Evolutionary conservation across 2,113 vertebrate species (phyloP).

Genomic region (Osmerus eperlanus): DNA sequence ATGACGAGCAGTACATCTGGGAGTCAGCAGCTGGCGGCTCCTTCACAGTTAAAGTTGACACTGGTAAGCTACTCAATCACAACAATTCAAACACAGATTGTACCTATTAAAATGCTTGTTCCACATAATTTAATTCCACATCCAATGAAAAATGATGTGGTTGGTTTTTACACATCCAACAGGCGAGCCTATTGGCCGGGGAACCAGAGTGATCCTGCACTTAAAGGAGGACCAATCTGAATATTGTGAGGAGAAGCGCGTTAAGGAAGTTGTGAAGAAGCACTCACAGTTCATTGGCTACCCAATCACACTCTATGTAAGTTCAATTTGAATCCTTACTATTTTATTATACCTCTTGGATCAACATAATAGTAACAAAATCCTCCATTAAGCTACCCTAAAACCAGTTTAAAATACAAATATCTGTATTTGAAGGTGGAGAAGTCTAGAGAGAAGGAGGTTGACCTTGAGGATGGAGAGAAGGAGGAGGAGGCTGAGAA

Average conservation of each 20-base stretch:
- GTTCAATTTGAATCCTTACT: conserved; percentile 2
- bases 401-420: neutral
- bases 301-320: conserved; percentile 45
- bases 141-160: neutral
- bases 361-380: neutral
- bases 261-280: conserved; percentile 47
- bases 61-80: conserved; percentile 22
- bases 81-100: neutral
- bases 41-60: conserved; percentile 37
- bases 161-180: neutral
- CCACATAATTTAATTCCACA: neutral
- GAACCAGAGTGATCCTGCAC: conserved; percentile 36
- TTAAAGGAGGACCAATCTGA: conserved; percentile 44
- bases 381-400: neutral
- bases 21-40: conserved; percentile 44
- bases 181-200: conserved; percentile 38
- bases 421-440: conserved; percentile 22
- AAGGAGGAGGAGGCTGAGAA: conserved; percentile 31
- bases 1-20: conserved; percentile 47
- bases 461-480: conserved; percentile 29
- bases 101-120: neutral
- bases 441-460: conserved; percentile 35
- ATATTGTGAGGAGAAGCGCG: conserved; percentile 34
- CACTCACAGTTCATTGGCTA: conserved; percentile 46
- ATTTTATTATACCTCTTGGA: too few relatives aligned